Evolutionary conservation across 2,888 invertebrate species (phyloP).

Genomic region (Eupithecia inturbata): DNA sequence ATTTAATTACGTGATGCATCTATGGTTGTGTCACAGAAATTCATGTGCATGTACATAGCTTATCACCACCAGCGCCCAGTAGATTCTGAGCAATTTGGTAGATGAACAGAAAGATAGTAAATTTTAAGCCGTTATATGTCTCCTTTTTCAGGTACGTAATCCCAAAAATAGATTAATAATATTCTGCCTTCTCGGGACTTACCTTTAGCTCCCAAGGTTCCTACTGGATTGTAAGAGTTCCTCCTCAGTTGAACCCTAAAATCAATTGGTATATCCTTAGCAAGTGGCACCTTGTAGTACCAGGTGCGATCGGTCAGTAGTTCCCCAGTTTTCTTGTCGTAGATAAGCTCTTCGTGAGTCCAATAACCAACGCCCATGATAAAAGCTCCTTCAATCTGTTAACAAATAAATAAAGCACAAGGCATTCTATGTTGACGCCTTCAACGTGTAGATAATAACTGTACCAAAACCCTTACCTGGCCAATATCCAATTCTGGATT

Average conservation of each 20-base stretch:
- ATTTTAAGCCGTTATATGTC: too few relatives aligned
- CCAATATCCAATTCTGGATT: constrained; percentile 88
- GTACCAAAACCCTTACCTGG: constrained; percentile 70
- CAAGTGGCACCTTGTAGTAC: constrained; percentile 90
- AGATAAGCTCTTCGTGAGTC: constrained; percentile 88
- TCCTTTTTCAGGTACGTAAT: too few relatives aligned
- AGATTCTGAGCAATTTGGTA: neutral
- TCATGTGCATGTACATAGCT: too few relatives aligned
- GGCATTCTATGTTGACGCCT: neutral
- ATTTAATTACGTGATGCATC: neutral
- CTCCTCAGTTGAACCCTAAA: constrained; percentile 87
- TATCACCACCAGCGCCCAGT: too few relatives aligned
- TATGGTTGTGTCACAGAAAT: neutral
- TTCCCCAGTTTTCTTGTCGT: constrained; percentile 86
- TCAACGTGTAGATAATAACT: neutral
- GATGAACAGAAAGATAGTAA: too few relatives aligned
- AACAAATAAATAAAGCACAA: constrained; percentile 10
- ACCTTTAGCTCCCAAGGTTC: constrained; percentile 65
- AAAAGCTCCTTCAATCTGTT: constrained; percentile 89
- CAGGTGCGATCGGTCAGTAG: constrained; percentile 90
- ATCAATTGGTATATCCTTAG: constrained; percentile 90
- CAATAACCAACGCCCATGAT: constrained; percentile 90
- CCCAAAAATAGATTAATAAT: too few relatives aligned
- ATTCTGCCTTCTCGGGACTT: constrained; percentile 14
- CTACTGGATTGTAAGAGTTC: constrained; percentile 86